Percentiles rank a stretch among this genome's conserved stretches.
These are phyloP conservation scores for Chrysina gloriosa DNA, from an alignment of 2,888 invertebrate species.

Conservation along the genomic window DNA sequence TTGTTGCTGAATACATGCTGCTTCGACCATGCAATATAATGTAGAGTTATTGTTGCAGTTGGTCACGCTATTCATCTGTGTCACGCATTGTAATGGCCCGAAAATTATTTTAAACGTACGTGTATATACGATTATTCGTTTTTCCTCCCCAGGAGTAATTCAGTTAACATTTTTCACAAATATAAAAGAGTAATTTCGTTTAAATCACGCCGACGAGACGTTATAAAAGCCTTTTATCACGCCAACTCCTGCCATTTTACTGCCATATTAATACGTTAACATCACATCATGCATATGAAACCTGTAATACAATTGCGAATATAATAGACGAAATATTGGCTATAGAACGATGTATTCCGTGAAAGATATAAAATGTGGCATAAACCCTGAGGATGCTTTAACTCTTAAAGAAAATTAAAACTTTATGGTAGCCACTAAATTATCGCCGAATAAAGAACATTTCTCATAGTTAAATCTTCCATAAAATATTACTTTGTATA, in stretches of 20 bases:
- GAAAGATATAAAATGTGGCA: too few relatives aligned
- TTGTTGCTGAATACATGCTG: conserved; percentile 11
- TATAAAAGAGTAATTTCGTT: not conserved
- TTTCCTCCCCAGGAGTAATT: not conserved
- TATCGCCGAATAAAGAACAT: too few relatives aligned
- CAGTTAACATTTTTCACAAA: not conserved
- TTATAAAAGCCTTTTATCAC: not conserved
- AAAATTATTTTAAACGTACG: conserved; percentile 23
- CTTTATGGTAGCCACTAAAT: too few relatives aligned
- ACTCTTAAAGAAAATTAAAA: too few relatives aligned
- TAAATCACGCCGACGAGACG: not conserved
- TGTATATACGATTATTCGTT: not conserved
- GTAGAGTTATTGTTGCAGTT: conserved; percentile 6
- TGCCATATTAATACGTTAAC: not conserved
- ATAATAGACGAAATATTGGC: not conserved
- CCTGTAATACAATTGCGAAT: not conserved
- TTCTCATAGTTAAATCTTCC: too few relatives aligned
- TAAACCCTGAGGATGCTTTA: too few relatives aligned
- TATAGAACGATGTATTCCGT: too few relatives aligned
- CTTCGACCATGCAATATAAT: not conserved
- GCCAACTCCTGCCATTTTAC: not conserved
- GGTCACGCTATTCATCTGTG: not conserved
- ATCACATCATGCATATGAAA: not conserved
- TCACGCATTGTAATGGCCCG: not conserved
- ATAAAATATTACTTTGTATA: too few relatives aligned